Evolutionary conservation across 1,140 invertebrate genomes (phyloP), one percentile per base, ranked within the genome.

Genomic region (Mesaphorura yosii): DNA sequence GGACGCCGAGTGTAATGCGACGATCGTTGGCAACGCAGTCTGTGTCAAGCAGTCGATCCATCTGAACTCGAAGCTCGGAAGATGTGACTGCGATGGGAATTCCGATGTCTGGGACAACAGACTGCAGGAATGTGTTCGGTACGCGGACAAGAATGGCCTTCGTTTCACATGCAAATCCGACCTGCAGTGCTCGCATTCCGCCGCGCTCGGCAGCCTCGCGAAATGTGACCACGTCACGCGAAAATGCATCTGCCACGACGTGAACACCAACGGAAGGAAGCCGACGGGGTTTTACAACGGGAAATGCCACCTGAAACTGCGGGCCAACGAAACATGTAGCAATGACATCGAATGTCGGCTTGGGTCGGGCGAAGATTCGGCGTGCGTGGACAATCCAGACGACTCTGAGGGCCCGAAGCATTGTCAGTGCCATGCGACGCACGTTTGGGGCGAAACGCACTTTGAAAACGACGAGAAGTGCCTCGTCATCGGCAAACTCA

Each of bases 181-280:
- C 19, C 17, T 27, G 14, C 53, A 55, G 47, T 55, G 53, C 31
- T 31, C 47, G 17, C 19, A 45, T 4, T 22, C 10, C 1, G 50
- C 40, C 4, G 15, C 20, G 1, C 25, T 45, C 14, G 49, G 45
- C 10, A 14, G 48, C 1, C 22, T 37, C 1, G 29, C 42, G 17
- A 14, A 27, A 1, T 59, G 57, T 22, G 6, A 45, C 31, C 7
- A 29, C 0, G 20, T 1, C 17, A 52, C 26, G 19, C 12, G 20
- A 3, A 57, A 51, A 45, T 59, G 57, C 45, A 23, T 37, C 38
- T 59, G 57, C 31, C 39, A 41, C n/a, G 47, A 59, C 22, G 4
- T 12, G 2, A 15, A 22, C 14, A 39, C 38, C 2, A 29, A 29
- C 1, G 48, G 47, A 26, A 12, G 28, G 5, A 27, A 50, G 0